Evolutionary conservation across 2,888 invertebrate genomes (phyloP), one percentile per base, ranked within the genome.

Genomic region (Cinara cedri): DNA sequence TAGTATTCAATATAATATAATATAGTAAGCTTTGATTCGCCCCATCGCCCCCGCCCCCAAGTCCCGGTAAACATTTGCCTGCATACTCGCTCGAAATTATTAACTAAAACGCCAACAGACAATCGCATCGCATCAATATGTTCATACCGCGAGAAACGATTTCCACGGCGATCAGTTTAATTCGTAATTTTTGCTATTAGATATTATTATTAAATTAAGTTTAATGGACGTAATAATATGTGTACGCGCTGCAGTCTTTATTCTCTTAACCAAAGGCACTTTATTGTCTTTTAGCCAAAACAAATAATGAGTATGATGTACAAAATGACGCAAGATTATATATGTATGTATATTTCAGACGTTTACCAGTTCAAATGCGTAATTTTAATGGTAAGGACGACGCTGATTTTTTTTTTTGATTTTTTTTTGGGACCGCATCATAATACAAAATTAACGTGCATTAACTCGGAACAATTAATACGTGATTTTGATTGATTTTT

Each of bases 341-440:
- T 70, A 62, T 78, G 78, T 78, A 60, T 78, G 60, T 78, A 78
- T 78, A 78, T 78, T 78, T 78, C 78, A 78, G 78, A 78, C 78
- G 78, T 78, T 70, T 70, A 78, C 78, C 78, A 60, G 78, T 78
- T 78, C 78, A 78, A 78, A 78, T 70, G 78, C 78, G 70, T 78
- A 70, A 78, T 78, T 70, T 60, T 78, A 78, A 78, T 70, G 78
- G 78, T 78, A 78, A 78, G 78, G 24, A 78, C 55, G 13, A 76
- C 19, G 76, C 76, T 19, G 76, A 6, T 34, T 57, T 76, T 74
- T n/a, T n/a, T n/a, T n/a, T n/a, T n/a, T n/a, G n/a, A n/a, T n/a
- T n/a, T n/a, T n/a, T n/a, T 63, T 10, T 44, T 54, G 63, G 63
- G 21, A 75, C 6, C 34, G 34, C 34, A 34, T 72, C 51, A 65